These are phyloP conservation scores for Myiagra hebetior DNA, from an alignment of 2,113 vertebrate species.

Conservation along the genomic window DNA sequence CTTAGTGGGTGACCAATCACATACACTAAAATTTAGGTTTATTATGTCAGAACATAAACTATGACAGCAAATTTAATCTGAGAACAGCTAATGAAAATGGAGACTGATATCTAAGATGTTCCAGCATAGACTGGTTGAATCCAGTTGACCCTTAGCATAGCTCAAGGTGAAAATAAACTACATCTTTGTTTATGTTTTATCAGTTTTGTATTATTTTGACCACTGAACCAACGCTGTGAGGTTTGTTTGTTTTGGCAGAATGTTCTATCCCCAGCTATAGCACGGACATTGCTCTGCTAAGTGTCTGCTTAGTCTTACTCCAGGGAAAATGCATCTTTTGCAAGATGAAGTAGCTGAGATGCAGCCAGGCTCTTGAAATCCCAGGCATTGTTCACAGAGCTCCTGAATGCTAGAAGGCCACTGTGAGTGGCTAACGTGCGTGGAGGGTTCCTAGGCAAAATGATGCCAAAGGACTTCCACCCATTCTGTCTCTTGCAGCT, in stretches of 20 bases:
- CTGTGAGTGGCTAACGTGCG: background rate
- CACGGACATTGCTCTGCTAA: background rate
- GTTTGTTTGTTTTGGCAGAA: background rate
- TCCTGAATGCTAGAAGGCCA: background rate
- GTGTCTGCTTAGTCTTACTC: background rate
- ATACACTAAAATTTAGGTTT: background rate
- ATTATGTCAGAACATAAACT: background rate
- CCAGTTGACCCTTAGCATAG: background rate
- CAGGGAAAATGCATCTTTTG: background rate
- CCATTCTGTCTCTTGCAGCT: constrained; percentile 70
- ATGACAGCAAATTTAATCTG: background rate
- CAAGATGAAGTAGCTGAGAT: background rate
- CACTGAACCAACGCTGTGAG: background rate
- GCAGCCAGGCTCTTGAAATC: background rate
- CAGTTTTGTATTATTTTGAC: background rate
- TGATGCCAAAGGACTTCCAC: background rate
- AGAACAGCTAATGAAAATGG: background rate
- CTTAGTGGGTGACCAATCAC: background rate
- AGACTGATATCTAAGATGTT: background rate
- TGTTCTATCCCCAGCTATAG: background rate
- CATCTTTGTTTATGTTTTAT: background rate
- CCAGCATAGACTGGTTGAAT: background rate
- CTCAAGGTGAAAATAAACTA: background rate
- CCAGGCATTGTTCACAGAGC: background rate
- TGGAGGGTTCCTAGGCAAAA: background rate